Conservation (phyloP, 2,797 vertebrate genomes). For the Iguana delicatissima region DNA sequence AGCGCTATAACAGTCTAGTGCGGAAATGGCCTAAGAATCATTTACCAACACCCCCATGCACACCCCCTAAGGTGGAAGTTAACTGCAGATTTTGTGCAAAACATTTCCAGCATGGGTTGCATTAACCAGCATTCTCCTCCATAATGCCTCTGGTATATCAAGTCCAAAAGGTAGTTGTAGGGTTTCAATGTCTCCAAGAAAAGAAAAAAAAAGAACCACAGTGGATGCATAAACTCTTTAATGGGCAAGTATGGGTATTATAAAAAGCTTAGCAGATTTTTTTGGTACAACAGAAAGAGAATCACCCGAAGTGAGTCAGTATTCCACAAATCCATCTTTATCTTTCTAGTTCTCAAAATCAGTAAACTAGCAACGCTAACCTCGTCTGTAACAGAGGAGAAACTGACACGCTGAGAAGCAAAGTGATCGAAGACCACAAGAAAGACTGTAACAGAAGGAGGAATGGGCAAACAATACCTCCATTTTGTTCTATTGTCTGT, state of each 20-base stretch:
- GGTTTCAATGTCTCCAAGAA: background rate
- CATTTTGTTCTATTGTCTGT: background rate
- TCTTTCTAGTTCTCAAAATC: background rate
- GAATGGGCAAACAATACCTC: background rate
- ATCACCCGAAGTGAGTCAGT: conserved; percentile 2
- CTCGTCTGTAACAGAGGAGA: background rate
- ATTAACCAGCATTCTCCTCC: background rate
- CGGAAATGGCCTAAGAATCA: background rate
- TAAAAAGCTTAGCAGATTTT: background rate
- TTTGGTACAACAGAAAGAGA: background rate
- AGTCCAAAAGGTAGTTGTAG: background rate
- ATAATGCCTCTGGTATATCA: background rate
- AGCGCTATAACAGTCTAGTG: too few species aligned
- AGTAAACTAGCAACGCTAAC: background rate
- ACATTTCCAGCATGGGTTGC: background rate
- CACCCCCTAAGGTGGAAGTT: background rate
- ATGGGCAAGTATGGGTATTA: background rate
- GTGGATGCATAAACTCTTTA: background rate
- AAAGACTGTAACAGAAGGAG: background rate
- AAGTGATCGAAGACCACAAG: background rate
- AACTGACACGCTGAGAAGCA: background rate
- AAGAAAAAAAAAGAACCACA: background rate
- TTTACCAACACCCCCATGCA: background rate
- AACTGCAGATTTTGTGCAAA: background rate
- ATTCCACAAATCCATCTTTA: conserved; percentile 1